Percentiles rank a stretch among this genome's conserved stretches.
phyloP scores from a whole-genome alignment of 2,888 invertebrate genomes.

The Lepidonotus clava region DNA sequence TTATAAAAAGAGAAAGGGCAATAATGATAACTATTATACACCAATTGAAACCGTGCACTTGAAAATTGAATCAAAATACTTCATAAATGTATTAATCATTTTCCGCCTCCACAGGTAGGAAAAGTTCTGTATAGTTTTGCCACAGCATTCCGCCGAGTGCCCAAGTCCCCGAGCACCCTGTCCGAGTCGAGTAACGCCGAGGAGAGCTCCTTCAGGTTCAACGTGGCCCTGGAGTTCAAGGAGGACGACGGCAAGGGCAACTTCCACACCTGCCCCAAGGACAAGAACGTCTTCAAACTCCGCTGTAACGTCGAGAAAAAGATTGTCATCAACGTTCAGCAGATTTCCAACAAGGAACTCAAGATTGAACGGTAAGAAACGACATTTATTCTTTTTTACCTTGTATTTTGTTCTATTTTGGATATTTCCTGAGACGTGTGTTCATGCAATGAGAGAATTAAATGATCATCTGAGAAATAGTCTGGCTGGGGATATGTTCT shows the following conservation, averaged over 20 bases:
- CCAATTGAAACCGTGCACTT: too few species aligned
- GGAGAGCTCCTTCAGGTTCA: slow-evolving; percentile 88
- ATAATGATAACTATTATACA: too few species aligned
- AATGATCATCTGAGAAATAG: too few species aligned
- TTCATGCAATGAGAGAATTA: too few species aligned
- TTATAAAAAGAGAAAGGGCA: too few species aligned
- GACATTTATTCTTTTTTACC: background rate
- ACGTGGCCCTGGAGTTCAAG: slow-evolving; percentile 93
- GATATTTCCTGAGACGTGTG: background rate
- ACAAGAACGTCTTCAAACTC: slow-evolving; percentile 83
- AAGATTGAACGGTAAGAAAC: slow-evolving; percentile 86
- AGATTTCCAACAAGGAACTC: slow-evolving; percentile 83
- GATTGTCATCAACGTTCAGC: slow-evolving; percentile 90
- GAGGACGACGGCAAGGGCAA: slow-evolving; percentile 79
- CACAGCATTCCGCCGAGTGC: slow-evolving; percentile 94
- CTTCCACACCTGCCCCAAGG: slow-evolving; percentile 87
- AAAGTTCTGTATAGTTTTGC: slow-evolving; percentile 89
- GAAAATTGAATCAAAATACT: too few species aligned
- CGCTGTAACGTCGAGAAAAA: slow-evolving; percentile 91
- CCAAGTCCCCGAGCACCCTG: slow-evolving; percentile 78
- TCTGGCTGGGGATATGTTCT: too few species aligned
- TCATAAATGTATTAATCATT: too few species aligned
- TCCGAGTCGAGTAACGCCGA: slow-evolving; percentile 65
- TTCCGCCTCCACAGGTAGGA: slow-evolving; percentile 83
- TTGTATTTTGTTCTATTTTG: background rate